Evolutionary conservation across 2,113 vertebrate genomes (phyloP).

Genomic region (Oncorhynchus tshawytscha): DNA sequence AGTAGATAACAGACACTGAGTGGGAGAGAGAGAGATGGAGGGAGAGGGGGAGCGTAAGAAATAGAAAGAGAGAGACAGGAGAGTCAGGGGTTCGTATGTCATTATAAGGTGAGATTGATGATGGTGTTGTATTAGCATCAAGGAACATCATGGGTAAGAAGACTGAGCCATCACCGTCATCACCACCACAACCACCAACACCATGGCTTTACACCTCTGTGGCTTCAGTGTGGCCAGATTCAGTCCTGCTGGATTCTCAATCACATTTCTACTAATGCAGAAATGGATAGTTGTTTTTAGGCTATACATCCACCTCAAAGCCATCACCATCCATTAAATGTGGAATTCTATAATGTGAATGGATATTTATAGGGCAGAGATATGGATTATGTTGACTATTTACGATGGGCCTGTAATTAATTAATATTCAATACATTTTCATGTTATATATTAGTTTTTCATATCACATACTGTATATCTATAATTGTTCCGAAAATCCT

Average conservation of each 20-base stretch:
- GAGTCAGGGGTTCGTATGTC: constrained; percentile 28
- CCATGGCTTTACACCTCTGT: not conserved
- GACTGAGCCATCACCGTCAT: constrained; percentile 17
- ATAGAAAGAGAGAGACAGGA: constrained; percentile 21
- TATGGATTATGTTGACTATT: no score
- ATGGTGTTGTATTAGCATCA: constrained; percentile 40
- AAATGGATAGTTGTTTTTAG: no score
- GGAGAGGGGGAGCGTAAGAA: not conserved
- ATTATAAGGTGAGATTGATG: constrained; percentile 53
- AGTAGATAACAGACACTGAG: constrained; percentile 16
- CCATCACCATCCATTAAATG: no score
- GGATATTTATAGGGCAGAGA: no score
- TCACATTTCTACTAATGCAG: no score
- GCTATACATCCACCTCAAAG: no score
- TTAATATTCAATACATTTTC: no score
- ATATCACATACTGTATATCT: no score
- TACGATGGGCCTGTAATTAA: no score
- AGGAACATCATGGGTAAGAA: constrained; percentile 37
- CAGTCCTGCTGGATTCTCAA: not conserved
- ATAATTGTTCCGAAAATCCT: no score
- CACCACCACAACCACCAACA: constrained; percentile 21
- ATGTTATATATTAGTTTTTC: no score
- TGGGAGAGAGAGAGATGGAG: not conserved
- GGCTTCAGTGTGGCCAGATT: constrained; percentile 7
- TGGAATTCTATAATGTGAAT: no score